phyloP scores from a whole-genome alignment of 2,113 vertebrate genomes.

The Pelecanoides urinatrix region DNA sequence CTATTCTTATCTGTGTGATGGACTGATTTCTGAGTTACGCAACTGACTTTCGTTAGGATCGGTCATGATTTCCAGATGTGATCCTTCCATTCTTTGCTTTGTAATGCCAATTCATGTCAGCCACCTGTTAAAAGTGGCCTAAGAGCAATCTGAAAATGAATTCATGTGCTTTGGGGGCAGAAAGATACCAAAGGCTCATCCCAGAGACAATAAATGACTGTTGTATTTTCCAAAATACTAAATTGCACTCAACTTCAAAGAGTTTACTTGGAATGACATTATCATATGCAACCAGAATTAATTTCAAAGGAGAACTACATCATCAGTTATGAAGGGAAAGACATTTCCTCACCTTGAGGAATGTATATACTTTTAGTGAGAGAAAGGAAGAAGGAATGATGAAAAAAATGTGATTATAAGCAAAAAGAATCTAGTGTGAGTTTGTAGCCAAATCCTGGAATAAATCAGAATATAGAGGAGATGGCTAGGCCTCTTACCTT shows the following conservation, averaged over 20 bases:
- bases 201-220: not conserved
- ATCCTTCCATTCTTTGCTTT: not conserved
- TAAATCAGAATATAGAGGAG: not conserved
- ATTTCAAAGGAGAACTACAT: not conserved
- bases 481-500: not conserved
- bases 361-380: not conserved
- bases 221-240: not conserved
- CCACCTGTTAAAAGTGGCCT: not conserved
- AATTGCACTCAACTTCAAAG: not conserved
- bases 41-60: not conserved
- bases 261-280: not conserved
- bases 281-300: not conserved
- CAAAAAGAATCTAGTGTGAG: not conserved
- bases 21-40: not conserved
- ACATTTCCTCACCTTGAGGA: not conserved
- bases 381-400: not conserved
- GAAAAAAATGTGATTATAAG: not conserved
- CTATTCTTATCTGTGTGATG: rapidly evolving
- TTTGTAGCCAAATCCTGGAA: not conserved
- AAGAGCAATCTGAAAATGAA: not conserved
- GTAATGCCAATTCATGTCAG: not conserved
- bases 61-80: not conserved
- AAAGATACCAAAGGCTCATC: not conserved
- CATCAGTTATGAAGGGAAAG: not conserved
- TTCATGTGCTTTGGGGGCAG: not conserved